Base-by-base conservation (phyloP, 92 coral and sea anemone genomes). In the Paramuricea clavata region DNA sequence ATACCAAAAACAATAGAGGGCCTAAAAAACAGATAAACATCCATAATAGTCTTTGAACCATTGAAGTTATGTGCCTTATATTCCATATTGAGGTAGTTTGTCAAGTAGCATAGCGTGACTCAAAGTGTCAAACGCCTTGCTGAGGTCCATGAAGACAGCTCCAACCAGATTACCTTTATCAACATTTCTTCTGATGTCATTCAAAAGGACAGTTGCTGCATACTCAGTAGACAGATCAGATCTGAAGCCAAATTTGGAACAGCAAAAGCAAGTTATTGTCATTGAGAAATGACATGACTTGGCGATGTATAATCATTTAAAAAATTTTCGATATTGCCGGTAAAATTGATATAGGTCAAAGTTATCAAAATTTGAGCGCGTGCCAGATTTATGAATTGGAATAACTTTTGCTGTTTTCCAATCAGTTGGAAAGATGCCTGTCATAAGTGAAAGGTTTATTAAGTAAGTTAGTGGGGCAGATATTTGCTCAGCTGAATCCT, bases 311-410 rank as follows among this genome's bases (percentile, higher is more conserved):
- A n/a, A n/a, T n/a, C n/a, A n/a, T n/a, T n/a, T n/a, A n/a, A n/a
- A n/a, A n/a, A 25, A 83, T 56, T 70, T 69, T 83, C 81, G 74
- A 69, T 11, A 83, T 41, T 22, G 44, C 87, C 23, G 69, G 87
- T 22, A 83, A 23, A 11, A 83, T 68, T 16, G 87, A 82, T 9
- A 82, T 82, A 13, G 43, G 79, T 65, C 65, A 57, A 0, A 83
- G 27, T 83, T 69, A 34, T 70, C 60, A 7, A 78, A 78, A 42
- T 71, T 65, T 28, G 49, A 69, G 44, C 21, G 28, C 57, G 87
- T 47, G 31, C 88, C 74, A 52, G 32, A 17, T 32, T 73, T 72
- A 69, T 84, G 82, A 49, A 84, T 42, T 12, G 82, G 82, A 21
- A 70, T 4, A 47, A 84, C 32, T 41, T 61, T 73, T 9, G 71